Conservation (phyloP, 2,113 vertebrate genomes). For the Takifugu bimaculatus region DNA sequence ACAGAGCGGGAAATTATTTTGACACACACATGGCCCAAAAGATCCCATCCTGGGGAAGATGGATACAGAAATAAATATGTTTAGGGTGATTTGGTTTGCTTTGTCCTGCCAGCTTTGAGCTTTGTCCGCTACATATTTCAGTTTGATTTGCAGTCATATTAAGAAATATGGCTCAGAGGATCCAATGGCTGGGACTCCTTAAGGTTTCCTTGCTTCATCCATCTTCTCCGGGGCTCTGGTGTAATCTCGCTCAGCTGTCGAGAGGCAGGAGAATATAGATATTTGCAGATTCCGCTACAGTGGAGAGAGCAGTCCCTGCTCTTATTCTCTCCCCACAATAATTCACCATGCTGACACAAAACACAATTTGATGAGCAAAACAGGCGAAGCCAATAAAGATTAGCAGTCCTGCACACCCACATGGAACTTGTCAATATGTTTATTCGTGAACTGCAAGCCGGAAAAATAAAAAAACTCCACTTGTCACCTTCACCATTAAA, state of each 20-base stretch:
- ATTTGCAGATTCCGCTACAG: constrained; percentile 10
- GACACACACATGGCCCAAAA: constrained; percentile 61
- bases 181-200: constrained; percentile 35
- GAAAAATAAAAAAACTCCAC: constrained; percentile 38
- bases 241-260: constrained; percentile 47
- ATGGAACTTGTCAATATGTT: constrained; percentile 33
- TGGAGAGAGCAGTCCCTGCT: neutral
- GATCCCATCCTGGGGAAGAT: constrained; percentile 35
- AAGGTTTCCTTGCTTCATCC: constrained; percentile 32
- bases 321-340: constrained; percentile 1
- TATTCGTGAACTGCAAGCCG: constrained; percentile 56
- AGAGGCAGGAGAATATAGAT: constrained; percentile 16
- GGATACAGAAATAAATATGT: constrained; percentile 43
- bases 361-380: constrained; percentile 7
- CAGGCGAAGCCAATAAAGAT: neutral
- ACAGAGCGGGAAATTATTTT: constrained; percentile 61
- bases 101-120: constrained; percentile 28
- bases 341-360: neutral
- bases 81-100: constrained; percentile 38
- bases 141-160: constrained; percentile 38
- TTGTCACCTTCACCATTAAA: constrained; percentile 29
- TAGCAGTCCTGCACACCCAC: neutral
- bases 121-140: constrained; percentile 34
- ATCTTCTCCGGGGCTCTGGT: constrained; percentile 25
- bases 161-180: constrained; percentile 35